phyloP scores from a whole-genome alignment of 2,797 vertebrate species.

The Saxicola maurus region DNA sequence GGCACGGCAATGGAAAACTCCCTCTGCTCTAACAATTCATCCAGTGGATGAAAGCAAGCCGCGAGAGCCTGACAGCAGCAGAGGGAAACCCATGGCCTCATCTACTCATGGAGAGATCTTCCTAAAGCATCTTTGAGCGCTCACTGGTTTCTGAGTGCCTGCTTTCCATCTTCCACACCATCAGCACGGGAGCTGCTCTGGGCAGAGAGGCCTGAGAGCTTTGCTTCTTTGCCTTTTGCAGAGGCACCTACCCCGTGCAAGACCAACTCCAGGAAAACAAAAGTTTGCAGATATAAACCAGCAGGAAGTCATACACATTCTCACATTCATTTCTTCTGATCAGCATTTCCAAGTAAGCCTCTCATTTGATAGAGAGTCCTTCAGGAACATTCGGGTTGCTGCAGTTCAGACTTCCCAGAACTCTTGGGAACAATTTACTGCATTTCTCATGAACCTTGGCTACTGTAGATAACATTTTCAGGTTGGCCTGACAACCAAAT shows the following conservation, averaged over 20 bases:
- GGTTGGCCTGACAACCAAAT: conserved; percentile 57
- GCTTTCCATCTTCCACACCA: conserved; percentile 1
- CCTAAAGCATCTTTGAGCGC: background rate
- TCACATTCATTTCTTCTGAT: background rate
- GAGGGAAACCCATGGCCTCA: conserved; percentile 18
- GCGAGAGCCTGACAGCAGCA: background rate
- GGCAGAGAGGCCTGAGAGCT: accelerated
- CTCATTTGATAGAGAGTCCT: background rate
- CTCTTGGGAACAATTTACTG: conserved; percentile 46
- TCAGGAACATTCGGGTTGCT: background rate
- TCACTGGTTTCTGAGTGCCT: background rate
- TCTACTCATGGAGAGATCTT: conserved; percentile 12
- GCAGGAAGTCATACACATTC: background rate
- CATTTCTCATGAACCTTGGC: conserved; percentile 52
- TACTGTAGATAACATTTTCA: conserved; percentile 48
- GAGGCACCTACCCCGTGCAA: background rate
- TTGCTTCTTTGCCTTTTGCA: background rate
- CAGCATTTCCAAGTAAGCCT: background rate
- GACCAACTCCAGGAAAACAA: background rate
- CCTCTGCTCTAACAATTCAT: background rate
- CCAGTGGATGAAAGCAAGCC: background rate
- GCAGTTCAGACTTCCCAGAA: conserved; percentile 5
- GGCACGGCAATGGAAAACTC: conserved; percentile 15
- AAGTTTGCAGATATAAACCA: background rate
- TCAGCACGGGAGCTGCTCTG: background rate